Conservation (phyloP, 2,888 invertebrate genomes). For the Thumatha senex region DNA sequence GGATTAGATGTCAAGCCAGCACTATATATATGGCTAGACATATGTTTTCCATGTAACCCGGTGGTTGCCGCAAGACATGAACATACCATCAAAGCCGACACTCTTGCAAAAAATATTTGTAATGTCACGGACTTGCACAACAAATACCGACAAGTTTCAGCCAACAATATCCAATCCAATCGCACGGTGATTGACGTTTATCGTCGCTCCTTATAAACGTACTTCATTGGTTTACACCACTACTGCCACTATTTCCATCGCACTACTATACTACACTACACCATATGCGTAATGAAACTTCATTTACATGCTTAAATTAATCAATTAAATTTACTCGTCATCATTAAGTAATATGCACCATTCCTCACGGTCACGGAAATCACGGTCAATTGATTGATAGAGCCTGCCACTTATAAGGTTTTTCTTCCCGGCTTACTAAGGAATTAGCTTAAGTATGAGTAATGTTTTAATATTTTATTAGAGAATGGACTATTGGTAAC, state of each 20-base stretch:
- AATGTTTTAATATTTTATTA: slow-evolving; percentile 26
- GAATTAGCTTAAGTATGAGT: slow-evolving; percentile 21
- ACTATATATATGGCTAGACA: no score
- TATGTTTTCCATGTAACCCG: no score
- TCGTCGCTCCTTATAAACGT: slow-evolving; percentile 41
- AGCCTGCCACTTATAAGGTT: slow-evolving; percentile 11
- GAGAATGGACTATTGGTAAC: slow-evolving; percentile 21
- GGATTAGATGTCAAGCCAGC: no score
- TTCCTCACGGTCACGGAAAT: neutral
- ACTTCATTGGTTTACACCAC: slow-evolving; percentile 33
- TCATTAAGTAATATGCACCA: slow-evolving; percentile 20
- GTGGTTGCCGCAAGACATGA: no score
- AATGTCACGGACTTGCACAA: no score
- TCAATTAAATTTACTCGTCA: slow-evolving; percentile 33
- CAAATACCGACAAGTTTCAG: slow-evolving; percentile 18
- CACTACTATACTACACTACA: neutral
- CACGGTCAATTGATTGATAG: neutral
- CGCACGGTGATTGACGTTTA: slow-evolving; percentile 47
- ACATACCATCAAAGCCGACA: no score
- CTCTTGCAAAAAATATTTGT: no score
- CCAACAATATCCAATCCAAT: slow-evolving; percentile 34
- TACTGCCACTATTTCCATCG: slow-evolving; percentile 6
- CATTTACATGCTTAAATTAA: slow-evolving; percentile 38
- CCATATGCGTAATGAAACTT: slow-evolving; percentile 5
- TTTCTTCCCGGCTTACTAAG: slow-evolving; percentile 8